Conservation (phyloP, 2,888 invertebrate species). For the Lasioglossum zephyrum region DNA sequence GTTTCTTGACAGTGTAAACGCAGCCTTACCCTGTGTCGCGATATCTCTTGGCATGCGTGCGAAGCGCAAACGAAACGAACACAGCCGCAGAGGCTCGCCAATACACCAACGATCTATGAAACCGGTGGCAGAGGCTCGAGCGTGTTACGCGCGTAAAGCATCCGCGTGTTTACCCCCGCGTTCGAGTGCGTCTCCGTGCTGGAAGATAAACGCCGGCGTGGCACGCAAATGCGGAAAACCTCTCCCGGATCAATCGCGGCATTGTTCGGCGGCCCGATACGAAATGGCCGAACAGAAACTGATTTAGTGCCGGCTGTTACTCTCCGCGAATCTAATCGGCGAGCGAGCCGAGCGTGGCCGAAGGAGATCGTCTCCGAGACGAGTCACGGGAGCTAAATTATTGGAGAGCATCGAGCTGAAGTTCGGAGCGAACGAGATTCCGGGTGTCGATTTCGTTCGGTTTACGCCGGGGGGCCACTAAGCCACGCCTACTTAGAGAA, state of each 20-base stretch:
- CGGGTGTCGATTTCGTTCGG: background rate
- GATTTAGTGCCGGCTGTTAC: slow-evolving; percentile 38
- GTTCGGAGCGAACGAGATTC: background rate
- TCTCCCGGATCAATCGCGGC: slow-evolving; percentile 54
- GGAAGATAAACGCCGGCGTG: slow-evolving; percentile 49
- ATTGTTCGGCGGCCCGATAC: slow-evolving; percentile 62
- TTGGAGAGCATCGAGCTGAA: background rate
- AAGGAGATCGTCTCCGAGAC: background rate
- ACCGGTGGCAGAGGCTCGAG: background rate
- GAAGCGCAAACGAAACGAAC: background rate
- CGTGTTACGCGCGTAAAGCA: slow-evolving; percentile 43
- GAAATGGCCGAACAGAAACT: slow-evolving; percentile 50
- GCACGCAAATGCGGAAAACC: slow-evolving; percentile 62
- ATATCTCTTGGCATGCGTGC: background rate
- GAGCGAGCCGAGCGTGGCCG: background rate
- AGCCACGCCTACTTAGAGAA: background rate
- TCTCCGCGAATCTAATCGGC: slow-evolving; percentile 27
- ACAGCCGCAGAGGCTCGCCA: background rate
- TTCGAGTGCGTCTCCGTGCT: slow-evolving; percentile 16
- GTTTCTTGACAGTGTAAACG: background rate
- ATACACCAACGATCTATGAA: background rate
- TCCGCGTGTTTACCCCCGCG: slow-evolving; percentile 38
- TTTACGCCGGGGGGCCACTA: background rate
- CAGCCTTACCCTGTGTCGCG: background rate
- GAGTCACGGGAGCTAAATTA: background rate